Base-by-base conservation (phyloP, 2,888 invertebrate species). In the Atrina japonica region DNA sequence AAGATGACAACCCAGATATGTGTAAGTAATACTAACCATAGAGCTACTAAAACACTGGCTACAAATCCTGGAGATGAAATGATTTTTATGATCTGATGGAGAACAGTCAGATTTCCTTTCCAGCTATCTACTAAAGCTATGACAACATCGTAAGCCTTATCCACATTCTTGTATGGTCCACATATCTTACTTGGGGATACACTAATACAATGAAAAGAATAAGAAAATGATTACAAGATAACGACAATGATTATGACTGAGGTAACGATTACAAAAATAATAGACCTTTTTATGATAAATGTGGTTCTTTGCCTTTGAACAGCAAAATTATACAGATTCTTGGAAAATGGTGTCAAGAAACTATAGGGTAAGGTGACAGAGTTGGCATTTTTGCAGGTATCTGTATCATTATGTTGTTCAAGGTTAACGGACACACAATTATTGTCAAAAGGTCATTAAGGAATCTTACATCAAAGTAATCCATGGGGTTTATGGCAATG, bases 11-110 rank as follows among this genome's bases (percentile, higher is more conserved):
- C n/a, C n/a, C n/a, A n/a, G n/a, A n/a, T n/a, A 35, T 11, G 5
- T 7, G 11, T 7, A 35, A 35, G 11, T 5, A 35, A 35, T 50
- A 72, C 86, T 83, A 80, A 89, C 89, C 85, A 73, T 25, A 89
- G 71, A 25, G 83, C 58, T 1, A 88, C 78, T 25, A 89, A 72
- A 16, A 86, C 60, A n/a, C 78, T 80, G n/a, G 83, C 83, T 16
- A 88, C 78, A 67, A 87, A 86, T 5, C 86, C 89, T 23, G 85
- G 83, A 0, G 88, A 87, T 5, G 84, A 78, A 23, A 89, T 76
- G 35, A 89, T 71, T n/a, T 77, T 69, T 11, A 88, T 76, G 53
- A 87, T 76, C 0, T 75, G 64, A 27, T 70, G 71, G 14, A 85
- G 71, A 53, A 68, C 74, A n/a, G 64, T 66, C 55, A 79, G 67